Evolutionary conservation across 2,888 invertebrate genomes (phyloP).

Genomic region (Abscondita cerata): DNA sequence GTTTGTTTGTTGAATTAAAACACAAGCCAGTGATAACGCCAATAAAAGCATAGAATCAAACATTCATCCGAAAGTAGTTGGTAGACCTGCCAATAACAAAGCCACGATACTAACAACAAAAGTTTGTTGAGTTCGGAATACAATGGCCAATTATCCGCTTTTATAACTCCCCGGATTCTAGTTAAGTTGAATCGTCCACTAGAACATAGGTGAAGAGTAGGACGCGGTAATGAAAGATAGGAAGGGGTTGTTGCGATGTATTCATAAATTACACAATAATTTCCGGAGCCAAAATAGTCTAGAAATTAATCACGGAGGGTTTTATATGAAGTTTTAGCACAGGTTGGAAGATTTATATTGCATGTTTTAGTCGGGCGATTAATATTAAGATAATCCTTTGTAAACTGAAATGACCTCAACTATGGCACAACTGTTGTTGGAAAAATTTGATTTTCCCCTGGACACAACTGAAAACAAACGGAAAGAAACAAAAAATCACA

Average conservation of each 20-base stretch:
- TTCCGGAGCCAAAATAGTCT: conserved; percentile 23
- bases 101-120: conserved; percentile 29
- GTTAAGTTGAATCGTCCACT: conserved; percentile 28
- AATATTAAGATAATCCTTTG: conserved; percentile 27
- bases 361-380: conserved; percentile 24
- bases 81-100: conserved; percentile 29
- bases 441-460: conserved; percentile 15
- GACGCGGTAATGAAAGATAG: not conserved
- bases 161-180: conserved; percentile 32
- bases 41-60: conserved; percentile 15
- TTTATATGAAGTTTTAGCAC: conserved; percentile 27
- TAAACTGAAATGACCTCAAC: conserved; percentile 26
- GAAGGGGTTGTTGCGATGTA: conserved; percentile 12
- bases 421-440: too few relatives aligned
- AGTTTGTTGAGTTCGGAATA: conserved; percentile 33
- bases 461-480: not conserved
- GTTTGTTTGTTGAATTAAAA: not conserved
- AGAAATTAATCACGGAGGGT: conserved; percentile 25
- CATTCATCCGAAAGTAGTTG: conserved; percentile 18
- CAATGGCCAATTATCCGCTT: conserved; percentile 35
- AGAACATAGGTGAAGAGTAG: conserved; percentile 2
- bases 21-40: not conserved
- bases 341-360: conserved; percentile 27
- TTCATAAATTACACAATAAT: conserved; percentile 32
- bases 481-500: conserved; percentile 1